These are phyloP conservation scores for Danio choprae DNA, from an alignment of 2,797 vertebrate species.

Conservation along the genomic window DNA sequence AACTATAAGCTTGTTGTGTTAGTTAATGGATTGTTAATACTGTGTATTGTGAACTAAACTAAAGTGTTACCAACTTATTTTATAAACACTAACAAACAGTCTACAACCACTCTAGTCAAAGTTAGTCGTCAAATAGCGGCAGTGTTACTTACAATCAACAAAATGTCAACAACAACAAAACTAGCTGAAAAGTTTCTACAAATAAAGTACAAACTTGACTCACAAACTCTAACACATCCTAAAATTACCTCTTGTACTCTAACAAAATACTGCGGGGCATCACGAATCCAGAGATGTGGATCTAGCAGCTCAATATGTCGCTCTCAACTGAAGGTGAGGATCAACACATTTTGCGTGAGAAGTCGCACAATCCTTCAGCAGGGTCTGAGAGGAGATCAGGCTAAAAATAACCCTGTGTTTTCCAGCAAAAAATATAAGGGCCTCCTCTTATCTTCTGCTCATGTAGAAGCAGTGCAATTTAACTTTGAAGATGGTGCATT, in stretches of 20 bases:
- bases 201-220: background rate
- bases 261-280: conserved; percentile 1
- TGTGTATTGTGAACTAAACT: no score
- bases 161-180: no score
- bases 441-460: conserved; percentile 27
- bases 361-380: conserved; percentile 21
- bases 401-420: conserved; percentile 51
- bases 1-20: no score
- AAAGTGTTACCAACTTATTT: no score
- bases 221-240: conserved; percentile 1
- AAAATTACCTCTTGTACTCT: background rate
- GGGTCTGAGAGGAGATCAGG: conserved; percentile 38
- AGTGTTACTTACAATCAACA: no score
- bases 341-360: conserved; percentile 38
- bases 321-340: conserved; percentile 28
- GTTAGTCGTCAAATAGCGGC: no score
- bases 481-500: conserved; percentile 47
- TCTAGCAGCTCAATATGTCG: background rate
- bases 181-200: no score
- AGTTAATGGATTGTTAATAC: no score
- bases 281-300: background rate
- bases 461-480: conserved; percentile 43
- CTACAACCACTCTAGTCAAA: no score
- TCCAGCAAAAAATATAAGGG: background rate
- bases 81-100: no score